phyloP scores from a whole-genome alignment of 2,888 invertebrate genomes.

The Cantharis nigra region DNA sequence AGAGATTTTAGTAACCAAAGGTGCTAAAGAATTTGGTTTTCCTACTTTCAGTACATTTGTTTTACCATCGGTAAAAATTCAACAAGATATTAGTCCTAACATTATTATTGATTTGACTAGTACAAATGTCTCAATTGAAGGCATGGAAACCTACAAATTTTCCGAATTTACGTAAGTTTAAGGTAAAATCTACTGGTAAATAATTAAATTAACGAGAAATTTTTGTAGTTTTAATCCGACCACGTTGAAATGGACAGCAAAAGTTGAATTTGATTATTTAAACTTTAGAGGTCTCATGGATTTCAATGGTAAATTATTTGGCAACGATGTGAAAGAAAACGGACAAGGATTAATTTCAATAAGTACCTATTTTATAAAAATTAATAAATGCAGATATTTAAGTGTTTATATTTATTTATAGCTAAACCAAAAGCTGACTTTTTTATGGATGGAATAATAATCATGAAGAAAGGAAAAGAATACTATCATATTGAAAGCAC shows the following conservation, averaged over 20 bases:
- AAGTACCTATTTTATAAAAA: background rate
- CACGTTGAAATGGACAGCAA: background rate
- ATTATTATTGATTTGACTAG: background rate
- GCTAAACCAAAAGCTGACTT: background rate
- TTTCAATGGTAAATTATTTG: background rate
- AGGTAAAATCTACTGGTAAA: background rate
- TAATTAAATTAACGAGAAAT: background rate
- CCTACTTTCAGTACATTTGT: background rate
- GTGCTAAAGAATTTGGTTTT: background rate
- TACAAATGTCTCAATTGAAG: background rate
- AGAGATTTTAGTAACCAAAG: background rate
- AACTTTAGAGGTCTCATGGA: background rate
- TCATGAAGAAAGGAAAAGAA: background rate
- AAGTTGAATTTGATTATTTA: background rate
- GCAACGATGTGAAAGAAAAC: background rate
- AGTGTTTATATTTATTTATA: background rate
- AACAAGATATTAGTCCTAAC: background rate
- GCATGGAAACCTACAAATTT: background rate
- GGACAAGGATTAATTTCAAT: background rate
- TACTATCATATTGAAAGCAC: background rate
- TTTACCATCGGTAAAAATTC: background rate
- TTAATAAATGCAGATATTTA: background rate
- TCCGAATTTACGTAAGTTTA: background rate
- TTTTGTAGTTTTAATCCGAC: background rate
- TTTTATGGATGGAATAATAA: background rate